Conservation (phyloP, 2,888 invertebrate genomes). For the Lochmaea capreae region DNA sequence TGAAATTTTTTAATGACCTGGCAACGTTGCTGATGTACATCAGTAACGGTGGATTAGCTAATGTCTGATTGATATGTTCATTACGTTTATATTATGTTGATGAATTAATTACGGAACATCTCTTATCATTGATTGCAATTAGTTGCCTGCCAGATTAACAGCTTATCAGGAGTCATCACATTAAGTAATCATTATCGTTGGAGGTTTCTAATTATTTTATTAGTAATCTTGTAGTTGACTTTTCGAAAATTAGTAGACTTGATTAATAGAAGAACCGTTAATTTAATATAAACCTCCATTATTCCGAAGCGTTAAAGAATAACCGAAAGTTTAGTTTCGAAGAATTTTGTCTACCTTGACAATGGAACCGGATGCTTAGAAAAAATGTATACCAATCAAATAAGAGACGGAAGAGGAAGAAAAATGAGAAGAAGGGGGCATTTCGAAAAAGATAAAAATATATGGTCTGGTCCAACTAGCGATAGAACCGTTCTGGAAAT, state of each 20-base stretch:
- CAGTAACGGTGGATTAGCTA: constrained; percentile 51
- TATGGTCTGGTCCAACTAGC: too few species aligned
- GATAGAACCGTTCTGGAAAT: too few species aligned
- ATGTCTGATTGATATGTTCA: constrained; percentile 62
- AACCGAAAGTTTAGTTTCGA: too few species aligned
- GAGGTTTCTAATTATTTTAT: constrained; percentile 25
- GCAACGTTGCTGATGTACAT: constrained; percentile 38
- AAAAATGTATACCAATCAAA: too few species aligned
- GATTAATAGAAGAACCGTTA: neutral
- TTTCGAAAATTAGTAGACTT: neutral
- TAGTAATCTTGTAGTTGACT: neutral
- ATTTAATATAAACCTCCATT: too few species aligned
- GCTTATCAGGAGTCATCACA: constrained; percentile 48
- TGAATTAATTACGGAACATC: constrained; percentile 60
- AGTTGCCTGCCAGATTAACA: constrained; percentile 58
- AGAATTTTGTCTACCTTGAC: too few species aligned
- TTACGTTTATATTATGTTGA: constrained; percentile 55
- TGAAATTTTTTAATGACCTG: constrained; percentile 16
- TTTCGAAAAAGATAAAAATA: too few species aligned
- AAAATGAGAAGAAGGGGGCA: too few species aligned
- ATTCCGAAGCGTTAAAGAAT: too few species aligned
- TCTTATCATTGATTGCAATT: constrained; percentile 60
- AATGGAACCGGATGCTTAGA: too few species aligned
- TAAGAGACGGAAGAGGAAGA: too few species aligned
- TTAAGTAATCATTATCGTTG: constrained; percentile 49